Percentiles rank a stretch among this genome's conserved stretches.
phyloP scores from a whole-genome alignment of 2,888 invertebrate species.

The Andrena bucephala region DNA sequence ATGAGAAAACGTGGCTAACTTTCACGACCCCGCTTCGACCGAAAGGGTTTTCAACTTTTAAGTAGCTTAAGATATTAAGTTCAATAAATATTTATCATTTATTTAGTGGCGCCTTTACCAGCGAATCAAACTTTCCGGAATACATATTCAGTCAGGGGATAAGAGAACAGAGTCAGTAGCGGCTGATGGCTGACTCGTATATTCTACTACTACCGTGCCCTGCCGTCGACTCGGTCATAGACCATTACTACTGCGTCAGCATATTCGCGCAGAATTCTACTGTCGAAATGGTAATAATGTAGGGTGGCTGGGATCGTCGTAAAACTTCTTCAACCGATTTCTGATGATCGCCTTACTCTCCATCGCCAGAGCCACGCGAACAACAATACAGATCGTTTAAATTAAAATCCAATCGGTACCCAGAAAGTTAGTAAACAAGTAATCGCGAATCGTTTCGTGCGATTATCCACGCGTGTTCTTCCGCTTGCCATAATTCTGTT shows the following conservation, averaged over 20 bases:
- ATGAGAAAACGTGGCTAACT: slow-evolving; percentile 5
- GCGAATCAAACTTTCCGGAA: slow-evolving; percentile 1
- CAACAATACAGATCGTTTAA: not conserved
- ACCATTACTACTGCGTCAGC: slow-evolving; percentile 31
- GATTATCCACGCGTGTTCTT: not conserved
- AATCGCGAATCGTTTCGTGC: not conserved
- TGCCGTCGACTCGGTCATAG: slow-evolving; percentile 25
- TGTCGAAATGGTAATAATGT: slow-evolving; percentile 47
- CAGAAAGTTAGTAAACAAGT: not conserved
- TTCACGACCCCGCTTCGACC: not conserved
- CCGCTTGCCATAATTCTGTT: slow-evolving; percentile 15
- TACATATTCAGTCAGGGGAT: not conserved
- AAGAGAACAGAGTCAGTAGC: not conserved
- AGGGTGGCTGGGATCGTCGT: slow-evolving; percentile 25
- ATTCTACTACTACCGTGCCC: slow-evolving; percentile 22
- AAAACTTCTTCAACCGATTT: slow-evolving; percentile 24
- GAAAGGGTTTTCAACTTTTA: not conserved
- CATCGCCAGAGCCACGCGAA: not conserved
- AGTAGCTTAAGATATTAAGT: not conserved
- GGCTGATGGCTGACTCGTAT: slow-evolving; percentile 21
- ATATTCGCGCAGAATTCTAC: slow-evolving; percentile 26
- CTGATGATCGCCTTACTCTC: slow-evolving; percentile 27
- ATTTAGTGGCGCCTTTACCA: not conserved
- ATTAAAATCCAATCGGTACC: not conserved
- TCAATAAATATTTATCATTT: slow-evolving; percentile 1